Evolutionary conservation across 2,888 invertebrate species (phyloP).

Genomic region (Polydesmus complanatus): DNA sequence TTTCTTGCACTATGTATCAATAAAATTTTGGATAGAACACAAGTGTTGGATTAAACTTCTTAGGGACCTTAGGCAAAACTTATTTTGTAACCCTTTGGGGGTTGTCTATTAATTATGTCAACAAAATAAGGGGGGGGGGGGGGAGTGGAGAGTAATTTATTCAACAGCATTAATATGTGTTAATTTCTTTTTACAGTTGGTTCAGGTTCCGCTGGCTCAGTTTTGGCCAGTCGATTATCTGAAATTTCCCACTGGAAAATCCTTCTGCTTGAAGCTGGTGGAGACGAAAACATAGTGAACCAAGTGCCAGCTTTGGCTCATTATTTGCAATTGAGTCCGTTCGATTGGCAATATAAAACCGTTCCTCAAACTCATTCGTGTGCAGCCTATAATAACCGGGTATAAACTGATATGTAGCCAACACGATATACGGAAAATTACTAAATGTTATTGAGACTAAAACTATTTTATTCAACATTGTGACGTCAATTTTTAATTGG

Average conservation of each 20-base stretch:
- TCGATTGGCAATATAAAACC: conserved; percentile 87
- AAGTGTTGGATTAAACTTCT: too few species aligned
- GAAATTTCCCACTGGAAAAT: conserved; percentile 22
- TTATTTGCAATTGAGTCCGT: conserved; percentile 25
- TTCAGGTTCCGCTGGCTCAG: conserved; percentile 73
- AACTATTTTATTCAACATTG: too few species aligned
- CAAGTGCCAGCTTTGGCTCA: conserved; percentile 24
- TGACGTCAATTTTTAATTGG: too few species aligned
- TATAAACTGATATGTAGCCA: neutral
- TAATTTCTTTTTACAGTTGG: conserved; percentile 41
- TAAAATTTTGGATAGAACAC: too few species aligned
- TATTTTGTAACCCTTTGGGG: too few species aligned
- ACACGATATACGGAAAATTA: neutral
- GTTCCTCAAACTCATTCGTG: conserved; percentile 48
- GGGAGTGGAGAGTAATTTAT: too few species aligned
- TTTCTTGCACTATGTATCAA: too few species aligned
- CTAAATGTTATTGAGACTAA: neutral
- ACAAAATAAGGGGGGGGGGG: too few species aligned
- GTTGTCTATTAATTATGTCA: too few species aligned
- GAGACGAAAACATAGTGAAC: conserved; percentile 22
- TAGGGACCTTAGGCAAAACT: too few species aligned
- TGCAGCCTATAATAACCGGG: conserved; percentile 7
- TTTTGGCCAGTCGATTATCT: conserved; percentile 59
- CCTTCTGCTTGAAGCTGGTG: conserved; percentile 24
- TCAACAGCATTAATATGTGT: too few species aligned